Evolutionary conservation across 2,888 invertebrate species (phyloP).

Genomic region (Cheilosia pagana): DNA sequence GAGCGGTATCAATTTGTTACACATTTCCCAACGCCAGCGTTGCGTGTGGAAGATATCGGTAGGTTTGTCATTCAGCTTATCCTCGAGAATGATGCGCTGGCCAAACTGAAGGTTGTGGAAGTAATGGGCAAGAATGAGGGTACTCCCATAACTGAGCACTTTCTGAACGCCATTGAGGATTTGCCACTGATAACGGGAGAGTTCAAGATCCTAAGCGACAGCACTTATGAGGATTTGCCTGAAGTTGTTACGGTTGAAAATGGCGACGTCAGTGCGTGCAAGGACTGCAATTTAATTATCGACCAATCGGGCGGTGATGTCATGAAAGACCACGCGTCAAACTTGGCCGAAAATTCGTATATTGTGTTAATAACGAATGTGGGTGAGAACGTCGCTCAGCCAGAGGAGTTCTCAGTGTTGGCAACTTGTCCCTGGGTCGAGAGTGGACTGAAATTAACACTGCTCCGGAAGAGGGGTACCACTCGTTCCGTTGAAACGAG

Average conservation of each 20-base stretch:
- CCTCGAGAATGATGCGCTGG: constrained; percentile 87
- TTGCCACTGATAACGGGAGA: constrained; percentile 88
- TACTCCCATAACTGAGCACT: constrained; percentile 84
- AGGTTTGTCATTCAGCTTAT: constrained; percentile 87
- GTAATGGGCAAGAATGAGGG: constrained; percentile 82
- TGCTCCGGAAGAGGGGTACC: constrained; percentile 22
- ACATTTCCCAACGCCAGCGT: constrained; percentile 82
- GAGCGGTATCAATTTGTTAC: constrained; percentile 90
- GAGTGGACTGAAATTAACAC: constrained; percentile 1
- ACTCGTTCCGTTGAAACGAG: constrained; percentile 14
- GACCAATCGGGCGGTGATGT: constrained; percentile 63
- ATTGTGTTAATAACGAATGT: constrained; percentile 14
- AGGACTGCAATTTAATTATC: constrained; percentile 76
- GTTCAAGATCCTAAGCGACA: constrained; percentile 83
- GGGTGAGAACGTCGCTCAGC: not conserved
- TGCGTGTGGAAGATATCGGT: constrained; percentile 83
- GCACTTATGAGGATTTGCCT: constrained; percentile 77
- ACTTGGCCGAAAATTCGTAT: constrained; percentile 78
- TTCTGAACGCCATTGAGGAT: constrained; percentile 86
- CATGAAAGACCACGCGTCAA: constrained; percentile 81
- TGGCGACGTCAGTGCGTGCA: constrained; percentile 83
- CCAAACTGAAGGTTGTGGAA: constrained; percentile 86
- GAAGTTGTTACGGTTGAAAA: constrained; percentile 85
- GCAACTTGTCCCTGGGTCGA: constrained; percentile 25
- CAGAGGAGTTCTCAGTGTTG: constrained; percentile 22